Base-by-base conservation (phyloP, 2,797 vertebrate genomes). In the Poecilia picta region DNA sequence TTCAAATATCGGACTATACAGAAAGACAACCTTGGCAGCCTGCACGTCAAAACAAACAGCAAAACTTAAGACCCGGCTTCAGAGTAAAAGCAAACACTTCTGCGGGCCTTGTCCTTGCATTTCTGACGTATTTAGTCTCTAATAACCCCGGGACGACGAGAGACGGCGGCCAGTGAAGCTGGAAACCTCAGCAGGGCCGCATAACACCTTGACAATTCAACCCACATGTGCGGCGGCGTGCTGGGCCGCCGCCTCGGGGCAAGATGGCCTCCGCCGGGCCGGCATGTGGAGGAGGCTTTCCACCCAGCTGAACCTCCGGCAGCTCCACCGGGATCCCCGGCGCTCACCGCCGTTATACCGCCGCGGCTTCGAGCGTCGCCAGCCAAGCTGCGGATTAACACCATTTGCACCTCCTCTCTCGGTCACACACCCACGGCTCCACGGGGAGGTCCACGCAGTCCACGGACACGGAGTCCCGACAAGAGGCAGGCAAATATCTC, bases 161-260 rank as follows among this genome's bases (percentile, higher is more conserved):
- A 86, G 88, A 87, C 91, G 87, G 83, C 91, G 87, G 83, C 79
- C 80, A 85, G 86, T 89, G 86, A 78, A 81, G 86, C 86, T 78
- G 31, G 5, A 82, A 89, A 88, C 76, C 82, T 81, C 13, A 80
- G 87, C 90, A 62, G 89, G 87, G 82, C 91, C 90, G 64, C 82
- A 94, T 89, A 94, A 94, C 94, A 94, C 94, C 90, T 94, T 83
- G 64, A 89, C 95, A 95, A 96, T 95, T 91, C 89, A 93, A 95
- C 88, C 92, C 95, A 95, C 89, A 95, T 96, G 95, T 95, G 89
- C 53, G 5, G 73, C 80, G 62, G 83, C 82, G 73, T 79, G 93
- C 90, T 82, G 87, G 89, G 86, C 91, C 76, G 71, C 85, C 79
- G 94, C 95, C 94, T 81, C 70, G 79, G 92, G 93, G 84, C 91